Percentiles rank a stretch among this genome's conserved stretches.
Conservation (phyloP, 2,888 invertebrate species). For the Melipona bicolor region DNA sequence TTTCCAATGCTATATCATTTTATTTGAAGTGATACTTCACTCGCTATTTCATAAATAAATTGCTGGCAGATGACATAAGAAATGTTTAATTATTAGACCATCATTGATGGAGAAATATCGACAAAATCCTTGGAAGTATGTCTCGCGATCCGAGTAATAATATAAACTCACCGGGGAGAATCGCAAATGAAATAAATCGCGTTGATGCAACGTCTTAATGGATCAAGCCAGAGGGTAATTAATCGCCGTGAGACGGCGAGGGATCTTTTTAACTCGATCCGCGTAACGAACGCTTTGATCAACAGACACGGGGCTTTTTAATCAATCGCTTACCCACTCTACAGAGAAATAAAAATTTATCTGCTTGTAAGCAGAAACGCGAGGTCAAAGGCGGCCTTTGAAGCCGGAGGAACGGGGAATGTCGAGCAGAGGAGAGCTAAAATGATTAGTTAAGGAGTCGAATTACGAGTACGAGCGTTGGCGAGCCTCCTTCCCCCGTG, state of each 20-base stretch:
- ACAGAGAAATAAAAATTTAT: constrained; percentile 34
- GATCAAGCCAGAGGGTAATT: too few relatives aligned
- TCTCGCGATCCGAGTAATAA: too few relatives aligned
- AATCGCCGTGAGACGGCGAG: not conserved
- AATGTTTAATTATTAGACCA: too few relatives aligned
- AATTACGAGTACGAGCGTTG: constrained; percentile 43
- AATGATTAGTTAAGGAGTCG: constrained; percentile 59
- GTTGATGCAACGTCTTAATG: too few relatives aligned
- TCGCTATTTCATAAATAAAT: too few relatives aligned
- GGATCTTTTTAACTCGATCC: not conserved
- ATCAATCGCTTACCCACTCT: constrained; percentile 20
- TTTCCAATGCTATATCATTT: too few relatives aligned
- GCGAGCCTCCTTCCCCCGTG: not conserved
- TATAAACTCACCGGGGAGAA: too few relatives aligned
- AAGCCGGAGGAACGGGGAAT: constrained; percentile 27
- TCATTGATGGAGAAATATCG: too few relatives aligned
- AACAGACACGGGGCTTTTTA: constrained; percentile 16
- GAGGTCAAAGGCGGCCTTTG: constrained; percentile 47
- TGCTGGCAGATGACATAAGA: too few relatives aligned
- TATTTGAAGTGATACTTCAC: too few relatives aligned
- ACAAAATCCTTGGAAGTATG: too few relatives aligned
- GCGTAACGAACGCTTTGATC: constrained; percentile 27
- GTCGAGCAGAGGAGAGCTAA: constrained; percentile 23
- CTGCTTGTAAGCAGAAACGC: not conserved
- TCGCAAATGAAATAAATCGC: too few relatives aligned